phyloP scores from a whole-genome alignment of 2,888 invertebrate genomes.

The Aphrophora alni region DNA sequence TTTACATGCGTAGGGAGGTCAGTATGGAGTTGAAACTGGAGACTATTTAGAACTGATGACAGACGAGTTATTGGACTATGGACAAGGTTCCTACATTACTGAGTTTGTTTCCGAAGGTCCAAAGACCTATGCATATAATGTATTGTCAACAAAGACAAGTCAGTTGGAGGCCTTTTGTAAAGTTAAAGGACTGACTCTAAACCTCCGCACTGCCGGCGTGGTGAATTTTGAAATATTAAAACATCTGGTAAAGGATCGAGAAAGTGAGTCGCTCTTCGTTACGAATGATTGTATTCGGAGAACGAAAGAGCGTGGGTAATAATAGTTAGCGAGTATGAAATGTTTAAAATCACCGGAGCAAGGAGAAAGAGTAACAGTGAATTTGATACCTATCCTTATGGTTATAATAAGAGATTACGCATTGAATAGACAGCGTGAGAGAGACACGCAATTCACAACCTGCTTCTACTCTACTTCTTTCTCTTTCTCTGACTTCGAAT shows the following conservation, averaged over 20 bases:
- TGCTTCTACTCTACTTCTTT: no score
- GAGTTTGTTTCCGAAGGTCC: no score
- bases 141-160: constrained; percentile 3
- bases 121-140: no score
- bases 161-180: not conserved
- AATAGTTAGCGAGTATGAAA: constrained; percentile 21
- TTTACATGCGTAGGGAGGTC: constrained; percentile 16
- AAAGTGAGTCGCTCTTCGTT: not conserved
- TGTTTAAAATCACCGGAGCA: constrained; percentile 19
- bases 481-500: no score
- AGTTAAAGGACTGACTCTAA: constrained; percentile 22
- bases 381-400: constrained; percentile 20
- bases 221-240: constrained; percentile 19
- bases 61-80: constrained; percentile 24
- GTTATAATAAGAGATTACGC: no score
- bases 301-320: constrained; percentile 21
- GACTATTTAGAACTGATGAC: constrained; percentile 28
- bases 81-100: constrained; percentile 28
- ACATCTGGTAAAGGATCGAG: constrained; percentile 13
- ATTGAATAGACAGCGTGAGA: no score
- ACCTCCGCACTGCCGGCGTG: not conserved
- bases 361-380: constrained; percentile 18
- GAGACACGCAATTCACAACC: no score
- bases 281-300: constrained; percentile 16
- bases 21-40: constrained; percentile 29